A percentile compares a stretch with the other conserved stretches of the same genome.
These are phyloP conservation scores for Torymus texanus DNA, from an alignment of 2,888 invertebrate species.

Conservation along the genomic window DNA sequence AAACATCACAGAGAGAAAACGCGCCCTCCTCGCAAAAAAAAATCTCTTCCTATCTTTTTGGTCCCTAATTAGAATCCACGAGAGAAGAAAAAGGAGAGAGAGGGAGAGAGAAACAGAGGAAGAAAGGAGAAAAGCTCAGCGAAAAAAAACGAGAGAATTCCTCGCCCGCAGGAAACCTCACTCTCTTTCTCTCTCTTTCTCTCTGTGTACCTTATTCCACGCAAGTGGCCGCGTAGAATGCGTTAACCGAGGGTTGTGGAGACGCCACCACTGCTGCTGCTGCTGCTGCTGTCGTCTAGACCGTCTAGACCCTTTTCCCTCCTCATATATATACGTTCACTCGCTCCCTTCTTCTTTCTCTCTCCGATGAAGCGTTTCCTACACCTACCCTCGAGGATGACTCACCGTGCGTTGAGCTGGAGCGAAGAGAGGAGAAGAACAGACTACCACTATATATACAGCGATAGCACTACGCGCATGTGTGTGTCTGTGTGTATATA, in stretches of 20 bases:
- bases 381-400: slow-evolving; percentile 16
- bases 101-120: too few species aligned
- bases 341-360: not conserved
- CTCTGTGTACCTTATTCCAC: too few species aligned
- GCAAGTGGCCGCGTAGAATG: slow-evolving; percentile 15
- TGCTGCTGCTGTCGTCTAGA: not conserved
- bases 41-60: not conserved
- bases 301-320: slow-evolving; percentile 17
- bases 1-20: too few species aligned
- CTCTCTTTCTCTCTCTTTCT: too few species aligned
- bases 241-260: slow-evolving; percentile 13
- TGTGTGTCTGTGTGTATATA: too few species aligned
- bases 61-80: slow-evolving; percentile 2
- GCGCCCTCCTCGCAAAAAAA: too few species aligned
- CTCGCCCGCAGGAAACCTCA: not conserved
- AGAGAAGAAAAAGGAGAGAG: not conserved
- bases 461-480: too few species aligned
- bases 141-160: not conserved
- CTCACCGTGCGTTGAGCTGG: not conserved
- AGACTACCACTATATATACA: too few species aligned
- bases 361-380: slow-evolving; percentile 22
- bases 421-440: too few species aligned
- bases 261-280: too few species aligned
- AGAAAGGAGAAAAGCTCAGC: not conserved
- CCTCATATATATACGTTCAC: not conserved